Evolutionary conservation across 2,113 vertebrate species (phyloP).

Genomic region (sheep (Ovis aries)): ARS-UI_Ramb_v3.0 NC_056063.1:12735501-12736000

Average conservation of each 20-base stretch:
- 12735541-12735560: background rate
- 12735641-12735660: background rate
- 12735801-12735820: background rate
- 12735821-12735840: conserved; percentile 13
- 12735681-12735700: background rate
- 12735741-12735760: background rate
- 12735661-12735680: background rate
- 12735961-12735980: conserved; percentile 48
- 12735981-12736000: conserved; percentile 45
- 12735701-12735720: background rate
- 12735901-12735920: background rate
- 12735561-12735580: background rate
- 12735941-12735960: conserved; percentile 67
- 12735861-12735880: conserved; percentile 33
- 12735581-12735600: background rate
- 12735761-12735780: background rate
- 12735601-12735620: background rate
- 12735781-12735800: background rate
- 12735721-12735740: background rate
- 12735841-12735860: background rate
- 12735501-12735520: background rate
- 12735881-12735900: conserved; percentile 24
- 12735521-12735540: background rate
- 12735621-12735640: background rate
- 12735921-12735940: conserved; percentile 59